Evolutionary conservation across 64 coral and sea anemone species (phyloP).

Genomic region (Catalaphyllia jardinei): DNA sequence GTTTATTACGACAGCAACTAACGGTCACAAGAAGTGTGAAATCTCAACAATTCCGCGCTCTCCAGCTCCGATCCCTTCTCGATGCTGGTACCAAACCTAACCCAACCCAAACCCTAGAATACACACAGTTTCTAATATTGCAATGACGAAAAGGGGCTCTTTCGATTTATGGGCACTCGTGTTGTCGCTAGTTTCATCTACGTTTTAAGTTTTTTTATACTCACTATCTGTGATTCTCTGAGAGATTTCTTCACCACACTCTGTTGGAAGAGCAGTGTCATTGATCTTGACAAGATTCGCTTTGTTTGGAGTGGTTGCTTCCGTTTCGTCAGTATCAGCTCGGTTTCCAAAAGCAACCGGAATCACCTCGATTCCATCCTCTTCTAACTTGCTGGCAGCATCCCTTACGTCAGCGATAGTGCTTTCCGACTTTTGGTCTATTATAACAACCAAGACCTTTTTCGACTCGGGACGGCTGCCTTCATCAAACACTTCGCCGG

Average conservation of each 20-base stretch:
- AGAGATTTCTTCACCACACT: slow-evolving; percentile 40
- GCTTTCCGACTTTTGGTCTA: slow-evolving; percentile 41
- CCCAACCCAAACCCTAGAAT: too few relatives aligned
- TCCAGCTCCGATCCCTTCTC: too few relatives aligned
- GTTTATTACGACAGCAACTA: too few relatives aligned
- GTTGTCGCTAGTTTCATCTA: not conserved
- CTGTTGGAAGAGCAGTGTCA: slow-evolving; percentile 19
- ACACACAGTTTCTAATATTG: too few relatives aligned
- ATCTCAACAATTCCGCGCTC: too few relatives aligned
- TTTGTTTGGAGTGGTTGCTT: slow-evolving; percentile 51
- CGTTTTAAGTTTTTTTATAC: not conserved
- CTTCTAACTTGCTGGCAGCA: slow-evolving; percentile 19
- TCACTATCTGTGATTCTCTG: slow-evolving; percentile 45
- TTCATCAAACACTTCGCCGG: slow-evolving; percentile 14
- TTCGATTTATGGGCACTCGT: too few relatives aligned
- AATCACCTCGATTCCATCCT: slow-evolving; percentile 61
- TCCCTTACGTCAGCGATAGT: slow-evolving; percentile 6
- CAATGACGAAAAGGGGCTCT: too few relatives aligned
- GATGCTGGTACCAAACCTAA: too few relatives aligned
- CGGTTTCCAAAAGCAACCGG: slow-evolving; percentile 47
- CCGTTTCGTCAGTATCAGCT: slow-evolving; percentile 18
- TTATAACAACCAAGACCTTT: slow-evolving; percentile 44
- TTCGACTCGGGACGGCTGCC: slow-evolving; percentile 17
- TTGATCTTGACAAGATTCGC: slow-evolving; percentile 50
- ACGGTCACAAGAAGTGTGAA: too few relatives aligned